Evolutionary conservation across 2,888 invertebrate species (phyloP).

Genomic region (Acronicta leporina): DNA sequence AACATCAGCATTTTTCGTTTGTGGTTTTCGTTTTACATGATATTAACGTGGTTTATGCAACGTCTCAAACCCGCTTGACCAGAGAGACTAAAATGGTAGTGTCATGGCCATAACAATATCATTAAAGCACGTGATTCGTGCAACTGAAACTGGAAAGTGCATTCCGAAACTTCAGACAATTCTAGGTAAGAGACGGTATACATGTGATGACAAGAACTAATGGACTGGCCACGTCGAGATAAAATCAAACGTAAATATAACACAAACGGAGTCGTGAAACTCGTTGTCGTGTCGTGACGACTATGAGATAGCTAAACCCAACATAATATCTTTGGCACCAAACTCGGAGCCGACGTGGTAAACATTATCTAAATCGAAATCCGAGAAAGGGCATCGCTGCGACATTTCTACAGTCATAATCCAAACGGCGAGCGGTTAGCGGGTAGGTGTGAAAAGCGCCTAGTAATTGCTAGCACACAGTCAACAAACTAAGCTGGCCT

Average conservation of each 20-base stretch:
- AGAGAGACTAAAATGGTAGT: conserved; percentile 13
- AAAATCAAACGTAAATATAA: conserved; percentile 65
- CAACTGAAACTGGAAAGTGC: conserved; percentile 21
- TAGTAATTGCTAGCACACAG: conserved; percentile 75
- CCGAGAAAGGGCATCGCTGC: conserved; percentile 67
- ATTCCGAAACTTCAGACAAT: conserved; percentile 22
- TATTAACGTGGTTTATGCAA: conserved; percentile 27
- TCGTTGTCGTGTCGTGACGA: conserved; percentile 64
- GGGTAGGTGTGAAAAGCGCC: conserved; percentile 83
- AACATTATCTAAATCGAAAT: conserved; percentile 61
- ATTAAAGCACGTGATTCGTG: conserved; percentile 25
- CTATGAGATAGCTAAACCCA: conserved; percentile 45
- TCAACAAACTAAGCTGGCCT: conserved; percentile 61
- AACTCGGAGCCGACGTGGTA: conserved; percentile 51
- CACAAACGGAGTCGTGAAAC: conserved; percentile 49
- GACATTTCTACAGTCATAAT: conserved; percentile 77
- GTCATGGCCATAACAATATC: conserved; percentile 21
- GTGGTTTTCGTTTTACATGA: conserved; percentile 8
- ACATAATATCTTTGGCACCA: conserved; percentile 57
- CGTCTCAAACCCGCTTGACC: conserved; percentile 12
- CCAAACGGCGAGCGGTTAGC: conserved; percentile 75
- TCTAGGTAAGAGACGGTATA: conserved; percentile 44
- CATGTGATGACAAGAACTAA: conserved; percentile 53
- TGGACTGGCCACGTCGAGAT: conserved; percentile 57
- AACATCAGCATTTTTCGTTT: not conserved